These are phyloP conservation scores for Platysteira castanea DNA, from an alignment of 2,113 vertebrate genomes.

Conservation along the genomic window DNA sequence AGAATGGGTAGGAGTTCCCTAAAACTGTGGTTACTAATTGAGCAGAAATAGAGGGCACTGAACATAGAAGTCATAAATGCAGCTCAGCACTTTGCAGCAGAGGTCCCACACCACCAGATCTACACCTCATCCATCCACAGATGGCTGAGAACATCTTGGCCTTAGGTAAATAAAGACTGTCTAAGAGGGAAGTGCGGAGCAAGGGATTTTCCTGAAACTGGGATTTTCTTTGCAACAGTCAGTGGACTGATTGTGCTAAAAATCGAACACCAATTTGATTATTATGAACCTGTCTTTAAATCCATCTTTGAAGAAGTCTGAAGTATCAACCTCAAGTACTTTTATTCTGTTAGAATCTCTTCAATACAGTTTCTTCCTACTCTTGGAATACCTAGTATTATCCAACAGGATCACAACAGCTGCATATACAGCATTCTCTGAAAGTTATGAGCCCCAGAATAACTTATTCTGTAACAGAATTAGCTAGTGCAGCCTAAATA, in stretches of 20 bases:
- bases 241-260: not conserved
- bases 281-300: not conserved
- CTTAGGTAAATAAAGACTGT: not conserved
- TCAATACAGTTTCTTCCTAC: not conserved
- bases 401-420: not conserved
- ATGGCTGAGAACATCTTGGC: not conserved
- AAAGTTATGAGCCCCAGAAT: not conserved
- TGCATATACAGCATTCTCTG: not conserved
- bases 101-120: not conserved
- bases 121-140: not conserved
- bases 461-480: not conserved
- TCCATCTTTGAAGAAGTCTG: not conserved
- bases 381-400: not conserved
- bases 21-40: not conserved
- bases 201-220: not conserved
- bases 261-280: not conserved
- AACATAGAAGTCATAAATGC: not conserved
- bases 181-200: not conserved
- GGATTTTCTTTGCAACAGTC: not conserved
- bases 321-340: not conserved
- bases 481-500: not conserved
- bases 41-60: not conserved
- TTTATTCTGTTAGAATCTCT: not conserved
- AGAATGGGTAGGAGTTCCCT: not conserved
- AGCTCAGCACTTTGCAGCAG: not conserved